Evolutionary conservation across 2,888 invertebrate species (phyloP), one percentile per base, ranked within the genome.

Genomic region (Amblyjoppa fuscipennis): DNA sequence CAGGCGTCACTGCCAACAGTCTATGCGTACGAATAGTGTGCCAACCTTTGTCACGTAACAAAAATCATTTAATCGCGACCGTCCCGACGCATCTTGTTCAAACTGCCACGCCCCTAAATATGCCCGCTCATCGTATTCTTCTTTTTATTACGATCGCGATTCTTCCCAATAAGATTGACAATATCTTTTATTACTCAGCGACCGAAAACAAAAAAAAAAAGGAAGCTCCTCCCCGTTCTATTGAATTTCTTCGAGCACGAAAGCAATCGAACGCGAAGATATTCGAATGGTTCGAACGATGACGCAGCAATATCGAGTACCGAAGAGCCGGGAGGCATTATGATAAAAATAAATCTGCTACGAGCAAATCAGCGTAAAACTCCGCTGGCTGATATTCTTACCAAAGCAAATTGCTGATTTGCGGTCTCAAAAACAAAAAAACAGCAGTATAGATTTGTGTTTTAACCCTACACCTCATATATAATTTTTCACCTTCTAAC

Each of bases 11-110:
- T 75, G 74, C 61, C 61, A 74, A 45, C 16, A 45, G 28, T n/a
- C 31, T 41, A 6, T 49, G n/a, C 49, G 25, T 41, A 4, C 61
- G 9, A 34, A 70, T 16, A 31, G 61, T n/a, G 28, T 5, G 2
- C 75, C 28, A 49, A 64, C 13, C 75, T 25, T 45, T 64, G 49
- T 34, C 45, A 61, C 68, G 34, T 66, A 66, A 68, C 51, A 41
- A 53, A 28, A 64, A 70, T 7, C 28, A 76, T 61, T 51, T 61
- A 64, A 64, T 71, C 28, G 71, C 34, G 20, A 11, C 28, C 51
- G 53, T 61, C 34, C 38, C 25, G 11, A 49, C 3, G 61, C 51
- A n/a, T 64, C n/a, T 59, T 20, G 9, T 59, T 25, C 25, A 69
- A 68, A 66, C 53, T 56, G 41, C 28, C 68, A 13, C 25, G 49